These are phyloP conservation scores for Melanotaenia duboulayi DNA, from an alignment of 2,113 vertebrate genomes.

Conservation along the genomic window DNA sequence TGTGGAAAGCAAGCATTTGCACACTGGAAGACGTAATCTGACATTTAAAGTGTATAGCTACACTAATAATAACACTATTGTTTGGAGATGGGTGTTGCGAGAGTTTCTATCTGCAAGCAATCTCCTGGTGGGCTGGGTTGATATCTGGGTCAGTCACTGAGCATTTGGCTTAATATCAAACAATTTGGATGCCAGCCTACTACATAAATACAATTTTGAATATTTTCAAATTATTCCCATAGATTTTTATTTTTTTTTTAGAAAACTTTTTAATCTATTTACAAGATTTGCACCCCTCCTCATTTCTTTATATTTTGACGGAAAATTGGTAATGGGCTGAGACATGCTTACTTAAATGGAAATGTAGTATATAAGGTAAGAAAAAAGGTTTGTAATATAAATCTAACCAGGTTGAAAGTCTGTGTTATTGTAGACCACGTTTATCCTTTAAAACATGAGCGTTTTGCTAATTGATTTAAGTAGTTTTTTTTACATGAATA, in stretches of 20 bases:
- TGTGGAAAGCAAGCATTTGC: slow-evolving; percentile 11
- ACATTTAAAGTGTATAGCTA: slow-evolving; percentile 33
- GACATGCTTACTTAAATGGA: no score
- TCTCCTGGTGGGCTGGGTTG: slow-evolving; percentile 13
- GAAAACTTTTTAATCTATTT: neutral
- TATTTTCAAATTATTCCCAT: slow-evolving; percentile 15
- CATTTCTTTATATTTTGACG: no score
- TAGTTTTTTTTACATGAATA: no score
- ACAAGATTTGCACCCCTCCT: no score
- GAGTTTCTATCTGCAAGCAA: slow-evolving; percentile 42
- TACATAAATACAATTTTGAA: slow-evolving; percentile 15
- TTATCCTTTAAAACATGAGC: no score
- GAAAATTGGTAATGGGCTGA: no score
- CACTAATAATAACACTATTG: slow-evolving; percentile 57
- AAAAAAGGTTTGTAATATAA: no score
- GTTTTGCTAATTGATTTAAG: no score
- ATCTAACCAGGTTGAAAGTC: no score
- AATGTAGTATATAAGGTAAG: no score
- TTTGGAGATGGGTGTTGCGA: slow-evolving; percentile 40
- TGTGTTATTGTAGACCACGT: no score
- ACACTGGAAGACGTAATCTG: slow-evolving; percentile 1
- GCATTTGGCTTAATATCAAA: slow-evolving; percentile 37
- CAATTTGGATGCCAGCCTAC: slow-evolving; percentile 34
- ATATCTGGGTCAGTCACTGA: slow-evolving; percentile 42
- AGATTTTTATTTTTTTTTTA: neutral